A percentile compares a stretch with the other conserved stretches of the same genome.
These are phyloP conservation scores for Tadarida brasiliensis DNA, from an alignment of 2,797 vertebrate species.

Conservation along the genomic window DNA sequence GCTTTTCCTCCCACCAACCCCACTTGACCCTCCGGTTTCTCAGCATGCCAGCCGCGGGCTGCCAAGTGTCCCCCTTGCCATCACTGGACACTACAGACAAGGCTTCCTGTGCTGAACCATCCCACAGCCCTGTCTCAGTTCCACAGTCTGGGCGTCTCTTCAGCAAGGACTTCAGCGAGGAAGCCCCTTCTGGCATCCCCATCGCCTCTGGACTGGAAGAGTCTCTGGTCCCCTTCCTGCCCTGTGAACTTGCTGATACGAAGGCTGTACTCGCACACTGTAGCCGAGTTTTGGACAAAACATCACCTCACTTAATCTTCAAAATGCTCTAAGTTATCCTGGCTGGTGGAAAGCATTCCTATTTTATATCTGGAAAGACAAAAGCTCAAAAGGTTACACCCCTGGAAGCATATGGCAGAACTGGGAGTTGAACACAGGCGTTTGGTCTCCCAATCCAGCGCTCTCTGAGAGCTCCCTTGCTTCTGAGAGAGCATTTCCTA, in stretches of 20 bases:
- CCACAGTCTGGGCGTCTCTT: not conserved
- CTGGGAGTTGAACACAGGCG: not conserved
- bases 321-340: not conserved
- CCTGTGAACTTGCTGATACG: not conserved
- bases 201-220: not conserved
- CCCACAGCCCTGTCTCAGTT: not conserved
- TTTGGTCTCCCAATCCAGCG: no score
- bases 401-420: not conserved
- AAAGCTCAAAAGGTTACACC: no score
- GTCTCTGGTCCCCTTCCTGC: not conserved
- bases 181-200: not conserved
- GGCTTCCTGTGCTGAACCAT: not conserved
- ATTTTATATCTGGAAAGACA: not conserved
- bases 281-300: not conserved
- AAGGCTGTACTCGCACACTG: not conserved
- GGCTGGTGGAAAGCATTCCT: not conserved
- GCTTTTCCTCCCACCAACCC: accelerated
- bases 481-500: not conserved
- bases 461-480: not conserved
- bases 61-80: no score
- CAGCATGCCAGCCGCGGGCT: accelerated
- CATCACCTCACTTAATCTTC: not conserved
- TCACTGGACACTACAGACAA: not conserved
- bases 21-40: not conserved
- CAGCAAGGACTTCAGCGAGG: not conserved